phyloP scores from a whole-genome alignment of 2,797 vertebrate genomes.

The Poeciliopsis paucimaculata region DNA sequence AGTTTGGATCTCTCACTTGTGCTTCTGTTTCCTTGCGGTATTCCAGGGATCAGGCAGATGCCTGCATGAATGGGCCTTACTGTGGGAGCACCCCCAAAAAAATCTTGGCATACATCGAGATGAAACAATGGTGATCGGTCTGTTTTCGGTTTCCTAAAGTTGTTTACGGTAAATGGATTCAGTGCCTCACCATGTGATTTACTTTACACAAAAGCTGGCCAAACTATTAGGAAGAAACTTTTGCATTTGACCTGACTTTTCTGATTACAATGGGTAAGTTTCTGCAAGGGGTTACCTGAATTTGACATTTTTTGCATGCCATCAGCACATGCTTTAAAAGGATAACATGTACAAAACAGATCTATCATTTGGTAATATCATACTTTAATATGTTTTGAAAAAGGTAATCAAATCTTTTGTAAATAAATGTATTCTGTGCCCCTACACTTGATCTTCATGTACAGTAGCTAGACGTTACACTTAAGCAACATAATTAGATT shows the following conservation, averaged over 20 bases:
- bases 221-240: conserved; percentile 64
- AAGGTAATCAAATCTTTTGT: conserved; percentile 40
- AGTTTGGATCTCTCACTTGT: conserved; percentile 52
- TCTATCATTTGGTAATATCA: background rate
- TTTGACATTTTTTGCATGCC: background rate
- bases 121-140: conserved; percentile 23
- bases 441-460: conserved; percentile 45
- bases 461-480: conserved; percentile 82
- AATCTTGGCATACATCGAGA: conserved; percentile 34
- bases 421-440: conserved; percentile 37
- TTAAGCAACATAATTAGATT: conserved; percentile 83
- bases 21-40: conserved; percentile 47
- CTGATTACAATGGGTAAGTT: conserved; percentile 40
- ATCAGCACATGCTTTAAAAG: background rate
- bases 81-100: conserved; percentile 48
- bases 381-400: background rate
- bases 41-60: conserved; percentile 55
- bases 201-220: conserved; percentile 37
- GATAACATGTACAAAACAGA: background rate
- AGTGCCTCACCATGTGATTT: conserved; percentile 50
- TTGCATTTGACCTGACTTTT: conserved; percentile 56
- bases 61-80: conserved; percentile 47
- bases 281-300: background rate
- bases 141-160: conserved; percentile 53
- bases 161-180: conserved; percentile 50